phyloP scores from a whole-genome alignment of 2,113 vertebrate species.

The Sminthopsis crassicaudata region DNA sequence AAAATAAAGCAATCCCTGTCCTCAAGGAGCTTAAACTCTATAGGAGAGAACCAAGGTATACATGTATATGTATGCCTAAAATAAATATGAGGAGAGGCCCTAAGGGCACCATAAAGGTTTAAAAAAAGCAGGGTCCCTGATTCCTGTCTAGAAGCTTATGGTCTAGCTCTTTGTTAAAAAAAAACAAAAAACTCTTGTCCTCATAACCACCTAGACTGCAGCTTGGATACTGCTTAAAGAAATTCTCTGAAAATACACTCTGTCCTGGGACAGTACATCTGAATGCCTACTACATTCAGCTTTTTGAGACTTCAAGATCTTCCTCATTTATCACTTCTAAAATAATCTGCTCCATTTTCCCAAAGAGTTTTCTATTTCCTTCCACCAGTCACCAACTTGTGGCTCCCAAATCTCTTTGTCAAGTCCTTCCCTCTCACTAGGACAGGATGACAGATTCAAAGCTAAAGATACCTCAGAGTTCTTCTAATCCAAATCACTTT shows the following conservation, averaged over 20 bases:
- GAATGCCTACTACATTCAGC: too few species aligned
- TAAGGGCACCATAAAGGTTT: neutral
- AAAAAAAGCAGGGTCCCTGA: neutral
- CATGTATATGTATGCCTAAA: neutral
- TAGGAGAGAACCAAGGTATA: neutral
- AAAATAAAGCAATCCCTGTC: neutral
- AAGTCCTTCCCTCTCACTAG: neutral
- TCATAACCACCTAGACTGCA: neutral
- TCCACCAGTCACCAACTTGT: neutral
- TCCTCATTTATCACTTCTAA: neutral
- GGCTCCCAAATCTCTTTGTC: too few species aligned
- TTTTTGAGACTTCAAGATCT: neutral
- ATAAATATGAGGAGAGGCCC: neutral
- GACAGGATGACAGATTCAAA: neutral
- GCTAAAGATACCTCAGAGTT: neutral
- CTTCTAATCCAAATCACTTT: neutral
- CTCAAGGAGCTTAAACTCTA: neutral
- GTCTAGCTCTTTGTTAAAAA: neutral
- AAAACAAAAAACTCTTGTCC: too few species aligned
- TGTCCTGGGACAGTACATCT: neutral
- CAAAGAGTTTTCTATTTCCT: too few species aligned
- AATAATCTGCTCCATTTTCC: neutral
- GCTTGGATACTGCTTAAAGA: neutral
- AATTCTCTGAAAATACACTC: neutral
- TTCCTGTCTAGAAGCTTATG: neutral